Percentiles rank a stretch among this genome's conserved stretches.
These are phyloP conservation scores for Solea senegalensis DNA, from an alignment of 2,113 vertebrate species.

Conservation along the genomic window DNA sequence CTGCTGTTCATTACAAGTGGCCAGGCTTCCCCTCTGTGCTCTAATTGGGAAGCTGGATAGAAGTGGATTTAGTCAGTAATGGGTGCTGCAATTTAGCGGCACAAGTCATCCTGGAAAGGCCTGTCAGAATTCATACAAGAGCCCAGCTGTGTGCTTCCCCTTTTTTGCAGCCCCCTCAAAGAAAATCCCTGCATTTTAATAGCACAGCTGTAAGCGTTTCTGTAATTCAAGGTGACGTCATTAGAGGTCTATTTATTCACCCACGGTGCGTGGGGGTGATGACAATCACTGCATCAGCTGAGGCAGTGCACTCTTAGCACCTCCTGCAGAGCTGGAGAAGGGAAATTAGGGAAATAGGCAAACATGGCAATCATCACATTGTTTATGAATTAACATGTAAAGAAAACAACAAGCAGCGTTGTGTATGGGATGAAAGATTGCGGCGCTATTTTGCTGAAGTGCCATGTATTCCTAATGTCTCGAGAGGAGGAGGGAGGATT, in stretches of 20 bases:
- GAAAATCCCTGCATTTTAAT: slow-evolving; percentile 74
- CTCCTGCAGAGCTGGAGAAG: slow-evolving; percentile 68
- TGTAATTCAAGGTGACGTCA: slow-evolving; percentile 78
- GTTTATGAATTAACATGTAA: slow-evolving; percentile 71
- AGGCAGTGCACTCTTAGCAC: slow-evolving; percentile 66
- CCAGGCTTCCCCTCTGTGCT: slow-evolving; percentile 52
- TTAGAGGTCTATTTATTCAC: slow-evolving; percentile 80
- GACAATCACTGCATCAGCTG: slow-evolving; percentile 66
- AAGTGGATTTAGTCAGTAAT: slow-evolving; percentile 77
- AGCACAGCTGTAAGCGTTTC: slow-evolving; percentile 76
- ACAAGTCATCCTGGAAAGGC: slow-evolving; percentile 64
- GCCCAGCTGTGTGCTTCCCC: slow-evolving; percentile 39
- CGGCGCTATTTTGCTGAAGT: slow-evolving; percentile 16
- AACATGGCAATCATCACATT: slow-evolving; percentile 75
- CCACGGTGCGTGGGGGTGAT: slow-evolving; percentile 56
- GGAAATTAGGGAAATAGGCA: slow-evolving; percentile 74
- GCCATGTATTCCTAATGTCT: not conserved
- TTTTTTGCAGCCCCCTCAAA: slow-evolving; percentile 32
- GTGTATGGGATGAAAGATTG: slow-evolving; percentile 20
- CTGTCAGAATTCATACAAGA: slow-evolving; percentile 72
- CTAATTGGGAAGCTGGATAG: slow-evolving; percentile 80
- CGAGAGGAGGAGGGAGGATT: too few species aligned
- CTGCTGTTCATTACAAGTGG: slow-evolving; percentile 58
- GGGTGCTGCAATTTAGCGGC: slow-evolving; percentile 74
- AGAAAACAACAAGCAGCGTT: slow-evolving; percentile 56